Conservation (phyloP, 1,140 invertebrate species). For the Zaprionus taronus region DNA sequence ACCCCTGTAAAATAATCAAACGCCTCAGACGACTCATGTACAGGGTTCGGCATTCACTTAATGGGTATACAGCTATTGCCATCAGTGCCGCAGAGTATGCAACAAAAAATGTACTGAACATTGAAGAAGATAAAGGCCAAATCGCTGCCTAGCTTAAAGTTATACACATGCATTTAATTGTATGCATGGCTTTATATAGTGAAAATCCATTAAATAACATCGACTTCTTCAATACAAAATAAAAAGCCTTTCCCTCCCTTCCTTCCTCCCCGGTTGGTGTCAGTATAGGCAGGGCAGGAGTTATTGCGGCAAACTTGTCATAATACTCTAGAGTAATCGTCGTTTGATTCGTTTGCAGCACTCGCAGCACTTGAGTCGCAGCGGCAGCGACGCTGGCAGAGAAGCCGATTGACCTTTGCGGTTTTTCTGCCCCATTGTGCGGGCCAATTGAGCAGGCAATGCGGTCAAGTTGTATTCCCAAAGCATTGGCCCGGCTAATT, state of each 20-base stretch:
- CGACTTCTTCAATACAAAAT: not conserved
- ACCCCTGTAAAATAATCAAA: no score
- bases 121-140: no score
- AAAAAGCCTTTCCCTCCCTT: not conserved
- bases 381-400: not conserved
- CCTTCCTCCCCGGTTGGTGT: not conserved
- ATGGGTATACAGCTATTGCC: no score
- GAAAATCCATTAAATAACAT: not conserved
- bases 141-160: no score
- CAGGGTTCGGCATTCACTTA: no score
- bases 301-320: not conserved
- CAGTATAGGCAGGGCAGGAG: not conserved
- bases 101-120: no score
- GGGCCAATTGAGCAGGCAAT: constrained; percentile 18
- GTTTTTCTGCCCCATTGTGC: constrained; percentile 32
- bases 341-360: not conserved
- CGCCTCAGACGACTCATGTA: no score
- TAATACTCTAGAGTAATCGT: constrained; percentile 4
- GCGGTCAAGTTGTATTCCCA: constrained; percentile 36
- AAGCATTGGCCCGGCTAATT: constrained; percentile 32
- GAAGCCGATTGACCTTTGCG: constrained; percentile 24
- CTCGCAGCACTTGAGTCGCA: not conserved
- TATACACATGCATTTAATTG: no score
- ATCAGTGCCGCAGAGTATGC: no score
- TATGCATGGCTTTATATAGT: not conserved